Conservation (phyloP, 1,140 invertebrate species). For the Palaemon carinicauda region DNA sequence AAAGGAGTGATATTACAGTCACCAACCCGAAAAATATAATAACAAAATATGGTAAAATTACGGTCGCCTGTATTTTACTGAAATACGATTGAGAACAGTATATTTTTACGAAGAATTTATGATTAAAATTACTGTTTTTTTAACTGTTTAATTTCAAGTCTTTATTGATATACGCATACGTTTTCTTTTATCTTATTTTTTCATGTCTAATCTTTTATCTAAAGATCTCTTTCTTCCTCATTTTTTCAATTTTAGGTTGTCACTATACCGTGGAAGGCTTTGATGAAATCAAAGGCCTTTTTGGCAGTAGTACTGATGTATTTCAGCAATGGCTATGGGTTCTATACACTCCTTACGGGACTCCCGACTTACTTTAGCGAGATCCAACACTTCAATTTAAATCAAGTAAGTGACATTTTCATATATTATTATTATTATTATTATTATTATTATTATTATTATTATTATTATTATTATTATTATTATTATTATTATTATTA, state of each 20-base stretch:
- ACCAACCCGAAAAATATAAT: too few relatives aligned
- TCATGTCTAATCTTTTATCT: neutral
- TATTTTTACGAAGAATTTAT: too few relatives aligned
- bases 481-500: too few relatives aligned
- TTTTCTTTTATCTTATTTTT: neutral
- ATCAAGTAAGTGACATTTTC: constrained; percentile 20
- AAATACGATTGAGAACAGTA: too few relatives aligned
- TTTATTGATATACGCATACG: too few relatives aligned
- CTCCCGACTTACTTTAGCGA: constrained; percentile 21
- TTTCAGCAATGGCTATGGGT: neutral
- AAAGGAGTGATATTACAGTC: too few relatives aligned
- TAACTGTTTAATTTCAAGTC: neutral
- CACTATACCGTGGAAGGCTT: neutral
- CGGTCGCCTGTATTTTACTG: too few relatives aligned
- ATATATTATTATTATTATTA: too few relatives aligned
- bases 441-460: too few relatives aligned
- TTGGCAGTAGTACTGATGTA: neutral
- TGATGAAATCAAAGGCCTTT: neutral
- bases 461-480: too few relatives aligned
- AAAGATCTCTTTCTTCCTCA: neutral
- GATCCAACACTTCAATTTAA: constrained; percentile 32
- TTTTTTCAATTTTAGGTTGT: neutral
- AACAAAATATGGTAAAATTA: too few relatives aligned
- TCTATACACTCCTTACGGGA: constrained; percentile 22
- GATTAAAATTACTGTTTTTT: too few relatives aligned